Evolutionary conservation across 1,140 invertebrate species (phyloP), one percentile per base, ranked within the genome.

Genomic region (Microplitis mediator): DNA sequence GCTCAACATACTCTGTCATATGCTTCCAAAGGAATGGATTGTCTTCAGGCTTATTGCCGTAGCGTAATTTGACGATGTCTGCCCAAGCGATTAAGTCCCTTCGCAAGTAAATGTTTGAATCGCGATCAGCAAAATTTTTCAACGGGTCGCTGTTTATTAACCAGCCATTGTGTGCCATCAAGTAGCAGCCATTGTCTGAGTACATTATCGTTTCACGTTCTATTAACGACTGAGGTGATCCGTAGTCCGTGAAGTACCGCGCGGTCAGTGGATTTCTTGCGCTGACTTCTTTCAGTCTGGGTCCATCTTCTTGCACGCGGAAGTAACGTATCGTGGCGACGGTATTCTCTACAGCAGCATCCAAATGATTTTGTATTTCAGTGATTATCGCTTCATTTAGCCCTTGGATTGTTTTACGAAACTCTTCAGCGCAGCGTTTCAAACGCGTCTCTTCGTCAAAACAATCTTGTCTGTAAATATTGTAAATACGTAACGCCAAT

Each of bases 101-200:
- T 67, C 97, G 89, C 39, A 99, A 86, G 85, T 99, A 99, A 39
- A 96, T 92, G 83, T 95, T 92, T 0, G 92, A 93, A 77, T 92
- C 93, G 67, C 91, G 86, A 73, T 91, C 92, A 14, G 98, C 98
- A 89, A 99, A 99, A 88, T 99, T 98, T 77, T 91, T 91, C 51
- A 99, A 85, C 5, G 98, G 97, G 89, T 99, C 96, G 62, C 95
- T 91, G 81, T 93, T 92, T 96, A 99, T 99, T 0, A 99, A 97
- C 98, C 98, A 99, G 60, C 98, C 98, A 88, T 99, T 99, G 85
- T 98, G 97, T 23, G 97, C 98, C 95, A 98, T 97, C 35, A 97
- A 89, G 77, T 91, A 92, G 67, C 89, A 88, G 54, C 91, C 88
- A 51, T 90, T 85, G 50, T 90, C 82, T 56, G 90, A 89, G 78